A percentile compares a stretch with the other conserved stretches of the same genome.
Evolutionary conservation across 2,113 vertebrate species (phyloP).

Genomic region (Lepus americanus): DNA sequence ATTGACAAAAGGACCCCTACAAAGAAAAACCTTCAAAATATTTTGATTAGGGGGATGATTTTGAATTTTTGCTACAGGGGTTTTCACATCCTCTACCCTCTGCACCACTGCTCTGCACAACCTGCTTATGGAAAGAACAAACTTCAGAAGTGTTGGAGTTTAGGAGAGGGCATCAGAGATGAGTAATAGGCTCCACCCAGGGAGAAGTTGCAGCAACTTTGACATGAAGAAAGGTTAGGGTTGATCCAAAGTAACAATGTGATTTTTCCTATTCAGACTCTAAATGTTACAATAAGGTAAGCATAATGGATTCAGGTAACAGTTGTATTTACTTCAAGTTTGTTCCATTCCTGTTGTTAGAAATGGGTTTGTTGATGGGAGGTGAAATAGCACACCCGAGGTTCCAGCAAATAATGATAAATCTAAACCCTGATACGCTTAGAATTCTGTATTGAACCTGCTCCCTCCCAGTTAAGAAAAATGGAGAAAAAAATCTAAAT

Average conservation of each 20-base stretch:
- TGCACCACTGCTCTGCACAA: neutral
- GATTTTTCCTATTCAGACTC: neutral
- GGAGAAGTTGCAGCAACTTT: neutral
- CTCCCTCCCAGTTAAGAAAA: constrained; percentile 46
- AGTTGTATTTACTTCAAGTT: neutral
- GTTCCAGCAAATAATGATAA: constrained; percentile 27
- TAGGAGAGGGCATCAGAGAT: neutral
- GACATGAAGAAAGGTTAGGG: neutral
- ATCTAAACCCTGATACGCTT: neutral
- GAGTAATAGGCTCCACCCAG: neutral
- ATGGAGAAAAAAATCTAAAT: neutral
- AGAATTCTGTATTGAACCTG: neutral
- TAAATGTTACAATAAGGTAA: neutral
- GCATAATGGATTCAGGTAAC: neutral
- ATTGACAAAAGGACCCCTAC: neutral
- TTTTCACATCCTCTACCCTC: neutral
- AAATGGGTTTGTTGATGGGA: neutral
- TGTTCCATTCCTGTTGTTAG: neutral
- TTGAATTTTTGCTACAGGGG: neutral
- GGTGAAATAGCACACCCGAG: neutral
- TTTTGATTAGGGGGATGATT: neutral
- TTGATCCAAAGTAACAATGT: neutral
- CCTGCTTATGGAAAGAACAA: neutral
- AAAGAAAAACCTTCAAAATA: neutral
- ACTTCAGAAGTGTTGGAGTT: neutral